phyloP scores from a whole-genome alignment of 1,140 invertebrate genomes.

The Bactericera cockerelli region DNA sequence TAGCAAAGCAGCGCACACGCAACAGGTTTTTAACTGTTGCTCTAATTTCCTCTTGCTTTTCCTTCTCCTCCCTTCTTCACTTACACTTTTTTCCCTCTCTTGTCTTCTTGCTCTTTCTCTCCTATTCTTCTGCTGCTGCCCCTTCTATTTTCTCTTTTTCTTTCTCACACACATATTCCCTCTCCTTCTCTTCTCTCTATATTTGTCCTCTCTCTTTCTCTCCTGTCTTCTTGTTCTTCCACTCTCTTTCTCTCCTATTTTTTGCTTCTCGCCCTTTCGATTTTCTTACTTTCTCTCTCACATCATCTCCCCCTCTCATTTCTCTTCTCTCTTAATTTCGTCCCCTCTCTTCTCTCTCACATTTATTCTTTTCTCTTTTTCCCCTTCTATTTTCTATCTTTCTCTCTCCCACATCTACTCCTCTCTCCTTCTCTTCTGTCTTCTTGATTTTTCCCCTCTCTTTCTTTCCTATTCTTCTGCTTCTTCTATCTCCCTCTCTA shows the following conservation, averaged over 20 bases:
- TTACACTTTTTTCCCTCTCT: no score
- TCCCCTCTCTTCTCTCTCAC: not conserved
- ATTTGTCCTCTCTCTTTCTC: no score
- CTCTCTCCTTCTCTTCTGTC: not conserved
- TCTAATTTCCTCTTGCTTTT: not conserved
- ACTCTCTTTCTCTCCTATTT: no score
- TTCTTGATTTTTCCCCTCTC: not conserved
- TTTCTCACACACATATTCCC: not conserved
- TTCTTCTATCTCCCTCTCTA: not conserved
- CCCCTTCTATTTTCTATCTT: not conserved
- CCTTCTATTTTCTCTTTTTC: no score
- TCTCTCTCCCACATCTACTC: no score
- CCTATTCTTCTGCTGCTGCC: no score
- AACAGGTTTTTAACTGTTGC: constrained; percentile 7
- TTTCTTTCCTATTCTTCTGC: not conserved
- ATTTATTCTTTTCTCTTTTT: not conserved
- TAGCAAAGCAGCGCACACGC: not conserved
- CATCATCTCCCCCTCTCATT: not conserved
- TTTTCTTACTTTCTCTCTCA: not conserved
- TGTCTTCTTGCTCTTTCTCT: no score
- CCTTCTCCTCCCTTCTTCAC: not conserved
- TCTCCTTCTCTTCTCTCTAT: not conserved
- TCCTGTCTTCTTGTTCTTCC: no score
- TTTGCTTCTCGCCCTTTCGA: no score
- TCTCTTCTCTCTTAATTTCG: not conserved